Percentiles rank a stretch among this genome's conserved stretches.
Conservation (phyloP, 2,797 vertebrate genomes). For the Tapera naevia region DNA sequence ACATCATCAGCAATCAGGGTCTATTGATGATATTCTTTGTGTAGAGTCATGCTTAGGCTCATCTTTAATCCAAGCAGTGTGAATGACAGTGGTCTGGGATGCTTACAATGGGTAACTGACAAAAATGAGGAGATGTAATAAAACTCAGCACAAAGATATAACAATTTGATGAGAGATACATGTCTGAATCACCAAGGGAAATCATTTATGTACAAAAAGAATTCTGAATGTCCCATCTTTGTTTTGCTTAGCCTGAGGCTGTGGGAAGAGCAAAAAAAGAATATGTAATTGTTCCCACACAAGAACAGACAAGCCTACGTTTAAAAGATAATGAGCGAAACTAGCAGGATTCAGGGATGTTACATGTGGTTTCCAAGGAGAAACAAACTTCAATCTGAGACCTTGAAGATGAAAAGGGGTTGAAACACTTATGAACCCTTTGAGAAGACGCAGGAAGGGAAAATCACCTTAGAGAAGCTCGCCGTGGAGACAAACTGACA, state of each 20-base stretch:
- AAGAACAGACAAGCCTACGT: neutral
- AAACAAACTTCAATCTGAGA: constrained; percentile 27
- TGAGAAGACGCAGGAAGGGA: neutral
- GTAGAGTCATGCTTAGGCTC: neutral
- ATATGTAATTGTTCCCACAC: neutral
- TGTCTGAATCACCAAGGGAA: neutral
- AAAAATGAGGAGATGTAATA: neutral
- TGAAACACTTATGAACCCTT: neutral
- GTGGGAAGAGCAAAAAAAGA: constrained; percentile 35
- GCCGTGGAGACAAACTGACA: neutral
- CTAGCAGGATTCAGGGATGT: neutral
- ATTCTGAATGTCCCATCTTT: constrained; percentile 3
- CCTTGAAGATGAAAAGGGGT: constrained; percentile 13
- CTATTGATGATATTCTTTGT: neutral
- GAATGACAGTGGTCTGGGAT: neutral
- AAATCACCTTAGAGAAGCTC: neutral
- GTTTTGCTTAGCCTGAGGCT: neutral
- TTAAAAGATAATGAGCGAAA: constrained; percentile 9
- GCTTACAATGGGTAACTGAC: neutral
- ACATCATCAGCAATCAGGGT: neutral
- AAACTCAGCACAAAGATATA: neutral
- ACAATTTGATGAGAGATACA: neutral
- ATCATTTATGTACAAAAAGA: neutral
- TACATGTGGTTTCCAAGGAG: neutral
- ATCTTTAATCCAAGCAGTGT: neutral